Evolutionary conservation across 2,797 vertebrate genomes (phyloP).

Genomic region (Phrynocephalus vlangalii): DNA sequence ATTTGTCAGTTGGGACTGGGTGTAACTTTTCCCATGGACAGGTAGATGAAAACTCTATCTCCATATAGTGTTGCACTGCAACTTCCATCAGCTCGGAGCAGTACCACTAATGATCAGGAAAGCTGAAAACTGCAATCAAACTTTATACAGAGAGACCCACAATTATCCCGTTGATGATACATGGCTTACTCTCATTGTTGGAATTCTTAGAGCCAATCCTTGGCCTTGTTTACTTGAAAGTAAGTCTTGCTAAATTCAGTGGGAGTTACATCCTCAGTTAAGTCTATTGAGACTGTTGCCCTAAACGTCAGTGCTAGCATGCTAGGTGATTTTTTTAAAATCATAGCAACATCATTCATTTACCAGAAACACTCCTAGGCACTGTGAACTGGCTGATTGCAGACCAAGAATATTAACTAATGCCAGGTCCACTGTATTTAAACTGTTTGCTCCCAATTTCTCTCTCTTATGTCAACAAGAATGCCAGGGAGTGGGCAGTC

Average conservation of each 20-base stretch:
- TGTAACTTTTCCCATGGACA: too few species aligned
- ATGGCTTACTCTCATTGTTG: neutral
- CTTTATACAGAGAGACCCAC: neutral
- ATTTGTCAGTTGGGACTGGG: too few species aligned
- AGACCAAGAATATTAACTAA: conserved; percentile 44
- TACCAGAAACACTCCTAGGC: conserved; percentile 51
- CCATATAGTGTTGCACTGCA: too few species aligned
- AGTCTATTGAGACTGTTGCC: neutral
- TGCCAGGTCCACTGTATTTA: neutral
- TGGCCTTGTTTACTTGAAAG: neutral
- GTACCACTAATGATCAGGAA: too few species aligned
- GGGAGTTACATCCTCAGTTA: neutral
- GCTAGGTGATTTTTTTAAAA: conserved; percentile 12
- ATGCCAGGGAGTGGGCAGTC: neutral
- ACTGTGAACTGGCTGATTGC: conserved; percentile 42
- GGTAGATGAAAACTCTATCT: too few species aligned
- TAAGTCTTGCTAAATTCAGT: neutral
- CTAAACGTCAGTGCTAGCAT: conserved; percentile 26
- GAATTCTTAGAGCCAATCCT: neutral
- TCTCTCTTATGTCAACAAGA: neutral
- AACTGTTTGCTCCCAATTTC: neutral
- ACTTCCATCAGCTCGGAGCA: too few species aligned
- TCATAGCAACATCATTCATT: conserved; percentile 41
- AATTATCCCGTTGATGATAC: neutral
- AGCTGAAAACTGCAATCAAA: too few species aligned